Conservation (phyloP, 1,140 invertebrate genomes). For the Heliconius himera region DNA sequence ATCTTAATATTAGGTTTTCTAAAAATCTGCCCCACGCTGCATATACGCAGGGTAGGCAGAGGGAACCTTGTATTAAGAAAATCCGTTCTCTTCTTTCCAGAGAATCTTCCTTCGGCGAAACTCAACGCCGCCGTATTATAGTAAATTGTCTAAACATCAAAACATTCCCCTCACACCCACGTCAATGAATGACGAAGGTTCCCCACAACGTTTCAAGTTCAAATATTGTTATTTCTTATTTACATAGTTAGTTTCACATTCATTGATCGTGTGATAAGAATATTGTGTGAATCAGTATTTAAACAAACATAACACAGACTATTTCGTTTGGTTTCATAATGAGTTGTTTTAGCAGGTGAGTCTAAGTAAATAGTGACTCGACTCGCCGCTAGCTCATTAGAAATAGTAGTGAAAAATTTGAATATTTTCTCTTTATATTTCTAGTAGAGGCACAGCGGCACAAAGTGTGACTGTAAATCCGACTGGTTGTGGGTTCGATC, state of each 20-base stretch:
- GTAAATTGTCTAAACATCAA: neutral
- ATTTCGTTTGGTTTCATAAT: constrained; percentile 15
- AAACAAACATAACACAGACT: neutral
- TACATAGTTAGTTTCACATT: neutral
- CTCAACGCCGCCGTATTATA: neutral
- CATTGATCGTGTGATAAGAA: constrained; percentile 5
- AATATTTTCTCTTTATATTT: neutral
- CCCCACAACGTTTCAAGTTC: neutral
- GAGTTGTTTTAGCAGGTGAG: constrained; percentile 16
- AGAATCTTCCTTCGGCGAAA: too few species aligned
- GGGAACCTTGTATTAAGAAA: too few species aligned
- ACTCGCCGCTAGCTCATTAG: neutral
- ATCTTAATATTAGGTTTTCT: too few species aligned
- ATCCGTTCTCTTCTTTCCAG: too few species aligned
- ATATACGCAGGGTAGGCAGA: too few species aligned
- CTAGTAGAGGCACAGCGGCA: too few species aligned
- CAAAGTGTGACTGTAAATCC: too few species aligned
- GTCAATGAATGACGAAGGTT: neutral
- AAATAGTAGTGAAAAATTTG: neutral
- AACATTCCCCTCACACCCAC: neutral
- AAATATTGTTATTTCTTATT: constrained; percentile 5
- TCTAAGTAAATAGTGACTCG: constrained; percentile 13
- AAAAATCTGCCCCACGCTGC: too few species aligned
- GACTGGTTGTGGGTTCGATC: too few species aligned
- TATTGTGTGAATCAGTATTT: constrained; percentile 24